These are phyloP conservation scores for Enchytraeus crypticus DNA, from an alignment of 2,888 invertebrate species.

Conservation along the genomic window DNA sequence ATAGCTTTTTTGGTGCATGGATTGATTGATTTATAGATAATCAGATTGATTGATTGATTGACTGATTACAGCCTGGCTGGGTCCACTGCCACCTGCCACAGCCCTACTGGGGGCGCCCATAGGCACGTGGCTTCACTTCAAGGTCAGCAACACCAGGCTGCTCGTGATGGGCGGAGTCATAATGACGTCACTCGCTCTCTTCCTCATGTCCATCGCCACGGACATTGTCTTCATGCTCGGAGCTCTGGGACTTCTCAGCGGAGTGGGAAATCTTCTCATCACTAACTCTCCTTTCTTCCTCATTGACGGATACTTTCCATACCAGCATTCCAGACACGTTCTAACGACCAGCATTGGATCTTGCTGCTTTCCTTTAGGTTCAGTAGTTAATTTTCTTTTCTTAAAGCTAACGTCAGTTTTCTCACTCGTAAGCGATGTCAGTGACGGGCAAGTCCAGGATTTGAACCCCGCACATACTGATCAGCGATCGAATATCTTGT, in stretches of 20 bases:
- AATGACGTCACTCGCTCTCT: constrained; percentile 10
- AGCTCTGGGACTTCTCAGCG: constrained; percentile 23
- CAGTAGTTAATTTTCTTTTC: too few species aligned
- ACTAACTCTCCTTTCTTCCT: constrained; percentile 26
- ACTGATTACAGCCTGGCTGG: constrained; percentile 19
- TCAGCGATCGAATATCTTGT: too few species aligned
- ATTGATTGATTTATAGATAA: too few species aligned
- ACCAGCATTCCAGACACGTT: constrained; percentile 24
- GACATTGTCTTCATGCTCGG: constrained; percentile 4
- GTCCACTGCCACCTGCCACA: constrained; percentile 12
- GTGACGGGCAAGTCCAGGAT: too few species aligned
- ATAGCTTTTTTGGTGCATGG: too few species aligned
- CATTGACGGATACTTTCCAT: constrained; percentile 26
- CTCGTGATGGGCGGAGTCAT: constrained; percentile 16
- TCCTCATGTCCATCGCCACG: constrained; percentile 6
- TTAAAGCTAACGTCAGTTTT: too few species aligned
- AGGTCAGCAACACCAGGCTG: constrained; percentile 6
- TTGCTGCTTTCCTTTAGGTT: constrained; percentile 27
- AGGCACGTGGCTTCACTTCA: constrained; percentile 11
- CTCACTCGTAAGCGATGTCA: too few species aligned
- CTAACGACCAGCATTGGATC: constrained; percentile 27
- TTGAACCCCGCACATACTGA: too few species aligned
- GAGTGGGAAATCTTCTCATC: constrained; percentile 22
- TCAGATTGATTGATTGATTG: too few species aligned
- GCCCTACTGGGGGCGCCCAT: constrained; percentile 18